Conservation (phyloP, 2,113 vertebrate genomes). For the Scalopus aquaticus region DNA sequence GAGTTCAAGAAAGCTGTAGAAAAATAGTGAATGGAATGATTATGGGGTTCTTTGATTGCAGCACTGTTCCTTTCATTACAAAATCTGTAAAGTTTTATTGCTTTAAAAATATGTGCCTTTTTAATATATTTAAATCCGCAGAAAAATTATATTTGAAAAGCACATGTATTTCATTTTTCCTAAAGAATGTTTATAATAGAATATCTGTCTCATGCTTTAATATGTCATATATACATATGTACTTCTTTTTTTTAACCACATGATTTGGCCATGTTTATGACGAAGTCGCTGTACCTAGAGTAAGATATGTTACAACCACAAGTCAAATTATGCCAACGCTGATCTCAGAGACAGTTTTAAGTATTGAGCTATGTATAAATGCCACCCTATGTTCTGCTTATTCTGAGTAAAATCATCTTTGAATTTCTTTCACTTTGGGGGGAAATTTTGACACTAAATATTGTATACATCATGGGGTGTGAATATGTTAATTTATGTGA, state of each 20-base stretch:
- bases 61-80: not conserved
- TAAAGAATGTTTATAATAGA: constrained; percentile 30
- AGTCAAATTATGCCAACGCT: not conserved
- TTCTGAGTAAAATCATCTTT: constrained; percentile 18
- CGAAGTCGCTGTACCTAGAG: not conserved
- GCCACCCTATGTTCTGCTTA: not conserved
- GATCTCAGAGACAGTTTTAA: not conserved
- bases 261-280: not conserved
- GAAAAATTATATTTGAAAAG: constrained; percentile 51
- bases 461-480: not conserved
- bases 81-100: constrained; percentile 2
- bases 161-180: constrained; percentile 50
- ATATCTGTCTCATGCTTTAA: constrained; percentile 40
- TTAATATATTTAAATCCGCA: constrained; percentile 5
- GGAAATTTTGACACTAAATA: not conserved
- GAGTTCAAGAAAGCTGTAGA: not conserved
- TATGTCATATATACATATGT: constrained; percentile 38
- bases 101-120: constrained; percentile 40
- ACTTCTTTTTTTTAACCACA: constrained; percentile 40
- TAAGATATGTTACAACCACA: constrained; percentile 9
- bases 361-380: not conserved
- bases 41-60: not conserved
- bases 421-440: not conserved
- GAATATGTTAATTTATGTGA: constrained; percentile 1
- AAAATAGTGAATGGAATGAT: not conserved